Base-by-base conservation (phyloP, 2,888 invertebrate genomes). In the Mesodorylaimus sp. region DNA sequence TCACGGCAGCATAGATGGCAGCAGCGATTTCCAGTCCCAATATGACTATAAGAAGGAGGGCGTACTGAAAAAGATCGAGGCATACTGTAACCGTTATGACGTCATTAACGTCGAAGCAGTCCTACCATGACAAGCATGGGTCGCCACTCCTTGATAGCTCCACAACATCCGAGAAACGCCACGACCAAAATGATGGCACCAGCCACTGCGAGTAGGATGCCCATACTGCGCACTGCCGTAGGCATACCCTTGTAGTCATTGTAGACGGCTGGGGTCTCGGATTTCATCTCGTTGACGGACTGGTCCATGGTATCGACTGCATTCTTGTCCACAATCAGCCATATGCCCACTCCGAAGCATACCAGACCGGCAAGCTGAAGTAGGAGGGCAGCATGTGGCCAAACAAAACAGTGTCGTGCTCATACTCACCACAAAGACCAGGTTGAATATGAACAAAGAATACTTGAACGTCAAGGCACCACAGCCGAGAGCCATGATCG, bases 381-480 rank as follows among this genome's bases (percentile, higher is more conserved):
- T n/a, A n/a, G n/a, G n/a, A n/a, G n/a, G n/a, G n/a, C n/a, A n/a
- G n/a, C n/a, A n/a, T n/a, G n/a, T n/a, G n/a, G n/a, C n/a, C n/a
- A n/a, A n/a, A n/a, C n/a, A n/a, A n/a, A n/a, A n/a, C n/a, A n/a
- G n/a, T n/a, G n/a, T n/a, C n/a, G n/a, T n/a, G n/a, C n/a, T n/a
- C n/a, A n/a, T n/a, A 58, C 60, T 54, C 43, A 63, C 64, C 58
- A 64, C 50, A 56, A 64, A 64, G 32, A 64, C 56, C 37, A 65
- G 53, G 54, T 64, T 64, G 56, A 65, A 64, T 32, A 61, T 55
- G 54, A 65, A 65, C 32, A 64, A 55, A 43, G 58, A 59, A 54
- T 64, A 65, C 50, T 65, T 65, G 32, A 65, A 56, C n/a, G 59
- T 57, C 19, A 61, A 51, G 5, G 64, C 64, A n/a, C 63, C 65